phyloP scores from a whole-genome alignment of 2,797 vertebrate genomes.

The Aldrovandia affinis region DNA sequence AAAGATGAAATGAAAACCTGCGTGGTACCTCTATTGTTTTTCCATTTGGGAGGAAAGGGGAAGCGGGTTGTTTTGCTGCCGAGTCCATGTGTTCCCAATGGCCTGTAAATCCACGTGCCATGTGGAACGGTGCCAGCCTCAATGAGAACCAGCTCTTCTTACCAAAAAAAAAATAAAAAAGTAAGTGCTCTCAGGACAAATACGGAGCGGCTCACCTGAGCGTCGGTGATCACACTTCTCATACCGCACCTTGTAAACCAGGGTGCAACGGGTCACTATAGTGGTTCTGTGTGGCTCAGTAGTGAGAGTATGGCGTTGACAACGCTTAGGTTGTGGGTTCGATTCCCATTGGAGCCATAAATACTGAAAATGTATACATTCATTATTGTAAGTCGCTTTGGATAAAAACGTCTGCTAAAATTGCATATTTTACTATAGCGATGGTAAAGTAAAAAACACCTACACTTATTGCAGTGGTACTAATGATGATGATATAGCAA shows the following conservation, averaged over 20 bases:
- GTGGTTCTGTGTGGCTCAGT: too few relatives aligned
- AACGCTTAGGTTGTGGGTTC: too few relatives aligned
- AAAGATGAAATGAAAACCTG: slow-evolving; percentile 13
- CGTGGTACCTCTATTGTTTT: slow-evolving; percentile 11
- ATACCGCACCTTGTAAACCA: not conserved
- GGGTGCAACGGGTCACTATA: too few relatives aligned
- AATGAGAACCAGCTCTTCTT: slow-evolving; percentile 39
- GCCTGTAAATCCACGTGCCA: slow-evolving; percentile 41
- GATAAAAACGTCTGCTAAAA: not conserved
- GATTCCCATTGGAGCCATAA: too few relatives aligned
- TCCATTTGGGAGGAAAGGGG: not conserved
- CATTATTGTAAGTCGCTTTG: too few relatives aligned
- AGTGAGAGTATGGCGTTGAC: too few relatives aligned
- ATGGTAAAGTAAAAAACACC: not conserved
- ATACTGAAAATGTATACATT: too few relatives aligned
- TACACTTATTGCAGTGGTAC: not conserved
- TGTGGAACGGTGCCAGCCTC: slow-evolving; percentile 40
- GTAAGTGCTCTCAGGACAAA: not conserved
- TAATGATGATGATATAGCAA: not conserved
- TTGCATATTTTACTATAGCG: not conserved
- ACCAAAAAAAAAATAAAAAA: not conserved
- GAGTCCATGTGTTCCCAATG: slow-evolving; percentile 44
- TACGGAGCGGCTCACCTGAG: not conserved
- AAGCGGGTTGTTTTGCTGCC: not conserved
- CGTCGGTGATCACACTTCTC: not conserved